These are phyloP conservation scores for Dreissena rostriformis DNA, from an alignment of 1,140 invertebrate genomes.

Conservation along the genomic window DNA sequence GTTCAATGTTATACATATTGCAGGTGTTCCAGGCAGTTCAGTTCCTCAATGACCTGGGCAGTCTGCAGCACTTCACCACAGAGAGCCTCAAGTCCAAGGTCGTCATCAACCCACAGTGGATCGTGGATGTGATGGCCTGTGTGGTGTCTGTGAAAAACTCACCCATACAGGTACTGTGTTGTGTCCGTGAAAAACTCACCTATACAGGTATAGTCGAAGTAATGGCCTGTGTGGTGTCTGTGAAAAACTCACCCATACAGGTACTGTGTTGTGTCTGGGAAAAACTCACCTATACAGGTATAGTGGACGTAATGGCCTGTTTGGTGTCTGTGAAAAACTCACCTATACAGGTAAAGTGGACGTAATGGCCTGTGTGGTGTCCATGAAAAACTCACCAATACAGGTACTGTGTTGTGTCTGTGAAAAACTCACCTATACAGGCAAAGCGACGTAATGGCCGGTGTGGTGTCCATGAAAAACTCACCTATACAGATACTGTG, in stretches of 20 bases:
- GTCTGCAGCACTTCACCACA: conserved; percentile 78
- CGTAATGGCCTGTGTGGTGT: conserved; percentile 77
- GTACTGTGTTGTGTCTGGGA: conserved; percentile 70
- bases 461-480: conserved; percentile 70
- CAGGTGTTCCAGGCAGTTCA: conserved; percentile 75
- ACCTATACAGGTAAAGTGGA: conserved; percentile 74
- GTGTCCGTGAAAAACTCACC: conserved; percentile 67
- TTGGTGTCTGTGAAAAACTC: conserved; percentile 71
- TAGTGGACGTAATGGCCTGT: conserved; percentile 80
- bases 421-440: conserved; percentile 65
- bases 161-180: conserved; percentile 63
- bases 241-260: conserved; percentile 65
- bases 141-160: conserved; percentile 71
- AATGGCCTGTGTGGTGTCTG: conserved; percentile 76
- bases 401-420: conserved; percentile 70
- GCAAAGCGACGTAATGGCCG: conserved; percentile 79
- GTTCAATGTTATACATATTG: background rate
- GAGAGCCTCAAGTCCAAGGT: conserved; percentile 75
- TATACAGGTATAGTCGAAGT: conserved; percentile 77
- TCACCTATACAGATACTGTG: conserved; percentile 62
- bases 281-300: conserved; percentile 65
- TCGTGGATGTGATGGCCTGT: conserved; percentile 80
- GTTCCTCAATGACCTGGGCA: conserved; percentile 80
- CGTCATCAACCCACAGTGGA: conserved; percentile 81
- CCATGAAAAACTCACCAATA: conserved; percentile 65